A percentile compares a stretch with the other conserved stretches of the same genome.
These are phyloP conservation scores for Seriola dumerili DNA, from an alignment of 2,113 vertebrate species.

Conservation along the genomic window DNA sequence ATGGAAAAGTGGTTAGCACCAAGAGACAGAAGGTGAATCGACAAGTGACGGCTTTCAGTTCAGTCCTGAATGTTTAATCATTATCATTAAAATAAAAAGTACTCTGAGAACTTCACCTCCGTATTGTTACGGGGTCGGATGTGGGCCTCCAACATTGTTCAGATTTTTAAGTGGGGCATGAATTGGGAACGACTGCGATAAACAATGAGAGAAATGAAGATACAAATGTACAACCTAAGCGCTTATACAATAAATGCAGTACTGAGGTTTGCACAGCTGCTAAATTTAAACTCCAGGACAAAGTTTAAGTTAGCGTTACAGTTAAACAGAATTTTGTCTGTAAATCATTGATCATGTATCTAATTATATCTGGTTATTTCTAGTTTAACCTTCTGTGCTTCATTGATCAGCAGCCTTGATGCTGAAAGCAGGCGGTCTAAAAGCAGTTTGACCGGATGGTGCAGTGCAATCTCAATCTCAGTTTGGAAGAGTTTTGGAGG, in stretches of 20 bases:
- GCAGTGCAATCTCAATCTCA: slow-evolving; percentile 16
- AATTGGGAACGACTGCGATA: too few species aligned
- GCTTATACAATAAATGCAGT: not conserved
- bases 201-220: not conserved
- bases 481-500: not conserved
- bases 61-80: too few species aligned
- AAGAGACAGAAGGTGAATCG: too few species aligned
- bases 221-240: not conserved
- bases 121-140: too few species aligned
- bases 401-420: slow-evolving; percentile 31
- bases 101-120: too few species aligned
- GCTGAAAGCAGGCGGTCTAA: slow-evolving; percentile 1
- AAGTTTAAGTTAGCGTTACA: not conserved
- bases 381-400: not conserved
- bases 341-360: not conserved
- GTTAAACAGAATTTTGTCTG: not conserved
- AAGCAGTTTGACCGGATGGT: not conserved
- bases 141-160: too few species aligned
- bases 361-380: slow-evolving; percentile 18
- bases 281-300: not conserved
- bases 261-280: not conserved
- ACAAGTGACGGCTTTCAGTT: too few species aligned
- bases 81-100: too few species aligned
- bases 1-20: too few species aligned
- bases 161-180: too few species aligned